These are phyloP conservation scores for Setophaga coronata DNA, from an alignment of 2,113 vertebrate species.

Conservation along the genomic window DNA sequence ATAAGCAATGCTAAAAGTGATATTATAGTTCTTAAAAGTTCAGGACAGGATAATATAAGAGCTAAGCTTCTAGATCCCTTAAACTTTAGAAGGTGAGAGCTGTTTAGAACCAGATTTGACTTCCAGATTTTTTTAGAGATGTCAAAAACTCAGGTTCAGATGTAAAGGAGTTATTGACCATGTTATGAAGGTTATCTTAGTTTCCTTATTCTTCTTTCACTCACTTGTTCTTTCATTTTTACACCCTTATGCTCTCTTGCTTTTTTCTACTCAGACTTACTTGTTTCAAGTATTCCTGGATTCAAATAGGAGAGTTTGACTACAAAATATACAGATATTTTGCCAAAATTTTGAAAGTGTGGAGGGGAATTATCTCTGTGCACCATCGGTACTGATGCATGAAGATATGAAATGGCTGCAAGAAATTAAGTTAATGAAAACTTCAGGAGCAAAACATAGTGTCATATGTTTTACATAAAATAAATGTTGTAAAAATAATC, in stretches of 20 bases:
- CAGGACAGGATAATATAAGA: background rate
- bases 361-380: background rate
- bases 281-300: background rate
- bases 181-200: background rate
- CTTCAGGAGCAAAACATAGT: background rate
- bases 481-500: background rate
- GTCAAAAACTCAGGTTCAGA: background rate
- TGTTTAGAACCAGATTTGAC: background rate
- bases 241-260: background rate
- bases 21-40: background rate
- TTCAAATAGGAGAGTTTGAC: background rate
- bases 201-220: background rate
- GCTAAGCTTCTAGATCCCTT: background rate
- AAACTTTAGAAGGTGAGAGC: background rate
- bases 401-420: background rate
- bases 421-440: background rate
- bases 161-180: background rate
- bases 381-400: background rate
- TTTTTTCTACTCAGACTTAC: background rate
- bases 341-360: background rate
- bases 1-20: background rate
- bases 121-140: background rate
- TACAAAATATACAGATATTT: background rate
- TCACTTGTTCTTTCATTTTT: background rate
- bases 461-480: background rate